Conservation (phyloP, 1,140 invertebrate genomes). For the Periplaneta americana region DNA sequence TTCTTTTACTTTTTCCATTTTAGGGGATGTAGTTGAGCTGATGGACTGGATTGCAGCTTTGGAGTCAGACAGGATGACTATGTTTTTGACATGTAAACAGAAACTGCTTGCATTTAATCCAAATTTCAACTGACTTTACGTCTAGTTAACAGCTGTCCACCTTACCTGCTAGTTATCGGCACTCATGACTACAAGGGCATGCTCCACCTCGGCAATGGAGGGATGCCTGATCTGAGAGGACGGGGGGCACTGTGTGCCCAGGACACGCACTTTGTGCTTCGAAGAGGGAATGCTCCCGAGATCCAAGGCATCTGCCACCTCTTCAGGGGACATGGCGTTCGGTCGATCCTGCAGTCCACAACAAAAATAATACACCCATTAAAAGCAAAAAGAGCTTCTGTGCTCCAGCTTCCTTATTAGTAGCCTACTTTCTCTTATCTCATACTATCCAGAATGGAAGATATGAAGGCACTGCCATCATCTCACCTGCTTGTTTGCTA, state of each 20-base stretch:
- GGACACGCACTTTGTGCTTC: conserved; percentile 37
- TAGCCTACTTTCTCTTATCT: no score
- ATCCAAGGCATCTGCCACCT: conserved; percentile 38
- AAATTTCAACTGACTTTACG: no score
- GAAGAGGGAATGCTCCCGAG: conserved; percentile 33
- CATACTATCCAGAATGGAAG: no score
- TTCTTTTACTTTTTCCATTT: no score
- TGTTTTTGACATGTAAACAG: no score
- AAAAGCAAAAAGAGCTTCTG: no score
- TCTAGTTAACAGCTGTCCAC: background rate
- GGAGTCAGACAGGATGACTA: no score
- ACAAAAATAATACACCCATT: background rate
- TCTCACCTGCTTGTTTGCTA: conserved; percentile 42
- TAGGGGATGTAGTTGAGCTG: no score
- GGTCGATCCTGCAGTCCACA: conserved; percentile 32
- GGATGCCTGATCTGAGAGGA: conserved; percentile 16
- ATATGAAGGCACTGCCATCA: no score
- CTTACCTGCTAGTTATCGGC: background rate
- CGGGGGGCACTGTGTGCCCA: conserved; percentile 28
- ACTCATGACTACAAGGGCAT: conserved; percentile 3
- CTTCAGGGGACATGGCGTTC: conserved; percentile 31
- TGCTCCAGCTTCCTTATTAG: no score
- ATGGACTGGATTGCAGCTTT: no score
- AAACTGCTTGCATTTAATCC: no score
- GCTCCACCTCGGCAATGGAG: conserved; percentile 10